phyloP scores from a whole-genome alignment of 2,797 vertebrate genomes.

The Halcyon chelicuti region DNA sequence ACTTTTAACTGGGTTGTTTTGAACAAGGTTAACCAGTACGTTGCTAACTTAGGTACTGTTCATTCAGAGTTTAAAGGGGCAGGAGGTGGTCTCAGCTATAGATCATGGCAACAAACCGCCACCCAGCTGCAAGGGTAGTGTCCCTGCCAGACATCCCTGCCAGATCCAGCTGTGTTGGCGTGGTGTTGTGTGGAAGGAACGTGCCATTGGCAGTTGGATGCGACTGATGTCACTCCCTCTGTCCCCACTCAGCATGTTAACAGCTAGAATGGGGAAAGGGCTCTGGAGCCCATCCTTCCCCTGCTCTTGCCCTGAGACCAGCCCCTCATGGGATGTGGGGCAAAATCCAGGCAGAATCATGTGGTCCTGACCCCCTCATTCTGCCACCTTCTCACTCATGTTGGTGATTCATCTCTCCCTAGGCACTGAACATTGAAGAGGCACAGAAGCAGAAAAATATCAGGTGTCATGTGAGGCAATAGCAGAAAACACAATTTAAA shows the following conservation, averaged over 20 bases:
- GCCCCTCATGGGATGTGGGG: not conserved
- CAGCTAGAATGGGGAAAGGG: not conserved
- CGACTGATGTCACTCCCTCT: not conserved
- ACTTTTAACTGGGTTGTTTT: slow-evolving; percentile 13
- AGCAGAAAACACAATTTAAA: not conserved
- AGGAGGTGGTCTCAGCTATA: not conserved
- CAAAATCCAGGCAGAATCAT: not conserved
- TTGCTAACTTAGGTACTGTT: not conserved
- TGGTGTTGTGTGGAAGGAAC: not conserved
- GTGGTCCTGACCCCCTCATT: not conserved
- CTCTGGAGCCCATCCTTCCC: not conserved
- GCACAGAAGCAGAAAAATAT: not conserved
- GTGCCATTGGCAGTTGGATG: not conserved
- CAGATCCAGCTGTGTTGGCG: not conserved
- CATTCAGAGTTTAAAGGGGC: not conserved
- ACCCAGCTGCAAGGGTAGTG: not conserved
- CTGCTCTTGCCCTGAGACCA: not conserved
- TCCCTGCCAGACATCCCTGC: not conserved
- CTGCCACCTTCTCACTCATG: not conserved
- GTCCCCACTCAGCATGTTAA: not conserved
- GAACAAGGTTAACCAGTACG: not conserved
- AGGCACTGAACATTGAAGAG: not conserved
- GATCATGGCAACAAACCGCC: not conserved
- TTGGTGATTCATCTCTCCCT: not conserved
- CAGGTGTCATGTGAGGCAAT: not conserved